phyloP scores from a whole-genome alignment of 2,888 invertebrate species.

The Drosophila cyrtoloma region DNA sequence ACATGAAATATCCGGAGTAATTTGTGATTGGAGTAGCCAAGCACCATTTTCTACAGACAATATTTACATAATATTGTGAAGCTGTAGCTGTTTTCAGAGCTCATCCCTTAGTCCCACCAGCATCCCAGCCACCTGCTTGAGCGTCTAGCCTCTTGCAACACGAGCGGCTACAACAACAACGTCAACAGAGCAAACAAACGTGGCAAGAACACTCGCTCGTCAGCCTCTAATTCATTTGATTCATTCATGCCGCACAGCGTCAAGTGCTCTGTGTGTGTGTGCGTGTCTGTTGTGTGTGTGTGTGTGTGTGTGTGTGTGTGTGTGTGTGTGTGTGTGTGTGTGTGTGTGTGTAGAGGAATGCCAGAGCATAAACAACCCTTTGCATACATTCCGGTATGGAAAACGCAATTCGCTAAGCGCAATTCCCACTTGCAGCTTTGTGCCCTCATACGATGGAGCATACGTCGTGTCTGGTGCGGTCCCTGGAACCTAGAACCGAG shows the following conservation, averaged over 20 bases:
- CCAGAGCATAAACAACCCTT: conserved; percentile 42
- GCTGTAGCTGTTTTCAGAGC: background rate
- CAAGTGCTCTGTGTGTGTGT: conserved; percentile 27
- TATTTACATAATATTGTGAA: conserved; percentile 73
- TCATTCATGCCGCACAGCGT: conserved; percentile 59
- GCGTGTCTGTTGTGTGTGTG: conserved; percentile 12
- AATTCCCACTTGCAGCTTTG: conserved; percentile 27
- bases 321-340: background rate
- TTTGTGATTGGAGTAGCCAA: background rate
- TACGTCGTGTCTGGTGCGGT: background rate
- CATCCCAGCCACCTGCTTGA: conserved; percentile 12
- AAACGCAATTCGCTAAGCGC: conserved; percentile 18
- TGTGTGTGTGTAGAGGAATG: conserved; percentile 48
- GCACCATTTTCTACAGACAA: conserved; percentile 44
- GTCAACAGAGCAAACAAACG: conserved; percentile 9
- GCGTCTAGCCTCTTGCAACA: conserved; percentile 28
- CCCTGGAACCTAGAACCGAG: conserved; percentile 1
- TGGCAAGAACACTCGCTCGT: conserved; percentile 31
- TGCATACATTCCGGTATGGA: conserved; percentile 14
- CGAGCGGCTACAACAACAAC: conserved; percentile 3
- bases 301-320: too few species aligned
- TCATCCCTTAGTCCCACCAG: background rate
- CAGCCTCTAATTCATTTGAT: conserved; percentile 64
- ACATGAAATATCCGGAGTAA: background rate
- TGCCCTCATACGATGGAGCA: background rate